A percentile compares a stretch with the other conserved stretches of the same genome.
Evolutionary conservation across 2,113 vertebrate genomes (phyloP).

Genomic region (Ellobius talpinus): DNA sequence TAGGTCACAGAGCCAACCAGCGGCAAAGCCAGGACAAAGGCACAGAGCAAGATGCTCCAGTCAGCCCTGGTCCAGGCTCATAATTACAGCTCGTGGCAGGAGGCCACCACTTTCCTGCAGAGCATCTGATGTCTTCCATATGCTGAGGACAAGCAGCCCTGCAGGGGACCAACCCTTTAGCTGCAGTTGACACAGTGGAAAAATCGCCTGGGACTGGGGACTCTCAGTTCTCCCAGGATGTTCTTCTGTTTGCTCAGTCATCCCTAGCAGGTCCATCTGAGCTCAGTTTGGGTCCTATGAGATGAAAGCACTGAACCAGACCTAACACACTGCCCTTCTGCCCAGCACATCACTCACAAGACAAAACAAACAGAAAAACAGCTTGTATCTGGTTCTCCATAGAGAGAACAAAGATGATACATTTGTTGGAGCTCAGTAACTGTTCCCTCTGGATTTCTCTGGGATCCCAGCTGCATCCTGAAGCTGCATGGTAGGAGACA

Average conservation of each 20-base stretch:
- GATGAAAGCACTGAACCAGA: neutral
- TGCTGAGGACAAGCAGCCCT: neutral
- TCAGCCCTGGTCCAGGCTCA: neutral
- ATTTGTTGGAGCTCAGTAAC: neutral
- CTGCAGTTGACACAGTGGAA: neutral
- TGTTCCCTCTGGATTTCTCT: neutral
- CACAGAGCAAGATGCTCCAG: neutral
- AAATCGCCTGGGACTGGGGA: neutral
- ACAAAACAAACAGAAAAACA: neutral
- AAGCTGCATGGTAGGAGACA: neutral
- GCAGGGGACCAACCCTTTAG: neutral
- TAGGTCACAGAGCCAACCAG: neutral
- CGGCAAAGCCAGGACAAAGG: neutral
- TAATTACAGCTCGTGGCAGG: neutral
- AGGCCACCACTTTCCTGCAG: neutral
- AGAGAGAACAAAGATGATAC: conserved; percentile 32
- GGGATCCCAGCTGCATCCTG: rapidly evolving
- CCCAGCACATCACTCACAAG: neutral
- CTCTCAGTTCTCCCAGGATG: neutral
- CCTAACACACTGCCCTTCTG: neutral
- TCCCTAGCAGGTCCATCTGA: neutral
- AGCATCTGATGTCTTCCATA: neutral
- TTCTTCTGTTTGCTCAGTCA: neutral
- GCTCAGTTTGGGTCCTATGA: neutral
- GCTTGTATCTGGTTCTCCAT: neutral